phyloP scores from a whole-genome alignment of 2,113 vertebrate species.

The Syrrhaptes paradoxus region DNA sequence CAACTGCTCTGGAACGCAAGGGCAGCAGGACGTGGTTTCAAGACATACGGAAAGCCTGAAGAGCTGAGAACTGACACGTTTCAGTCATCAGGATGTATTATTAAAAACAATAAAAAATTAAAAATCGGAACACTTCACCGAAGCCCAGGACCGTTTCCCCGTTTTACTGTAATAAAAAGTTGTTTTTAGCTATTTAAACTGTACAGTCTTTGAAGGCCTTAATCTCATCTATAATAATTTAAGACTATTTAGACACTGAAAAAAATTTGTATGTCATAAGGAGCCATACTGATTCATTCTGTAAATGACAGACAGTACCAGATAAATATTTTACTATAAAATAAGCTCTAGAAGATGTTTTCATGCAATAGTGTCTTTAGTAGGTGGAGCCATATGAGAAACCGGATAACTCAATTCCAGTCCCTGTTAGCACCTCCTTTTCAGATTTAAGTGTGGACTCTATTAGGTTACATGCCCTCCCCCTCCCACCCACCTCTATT shows the following conservation, averaged over 20 bases:
- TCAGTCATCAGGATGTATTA: not conserved
- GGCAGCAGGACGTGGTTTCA: not conserved
- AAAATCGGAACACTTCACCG: not conserved
- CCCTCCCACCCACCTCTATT: not conserved
- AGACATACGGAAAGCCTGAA: not conserved
- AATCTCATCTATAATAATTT: not conserved
- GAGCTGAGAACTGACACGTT: not conserved
- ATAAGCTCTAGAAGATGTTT: not conserved
- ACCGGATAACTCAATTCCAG: not conserved
- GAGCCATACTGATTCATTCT: not conserved
- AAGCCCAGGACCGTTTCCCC: not conserved
- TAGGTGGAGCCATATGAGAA: not conserved
- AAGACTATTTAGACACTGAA: not conserved
- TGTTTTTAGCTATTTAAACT: not conserved
- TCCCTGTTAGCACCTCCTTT: not conserved
- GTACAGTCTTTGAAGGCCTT: not conserved
- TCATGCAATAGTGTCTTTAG: not conserved
- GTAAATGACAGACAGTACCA: not conserved
- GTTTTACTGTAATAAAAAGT: not conserved
- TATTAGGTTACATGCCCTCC: not conserved
- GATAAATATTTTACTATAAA: not conserved
- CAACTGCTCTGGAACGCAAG: not conserved
- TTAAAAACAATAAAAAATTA: not conserved
- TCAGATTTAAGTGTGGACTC: not conserved
- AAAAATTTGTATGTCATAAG: not conserved